Conservation (phyloP, 2,888 invertebrate genomes). For the Quadriops clusia region DNA sequence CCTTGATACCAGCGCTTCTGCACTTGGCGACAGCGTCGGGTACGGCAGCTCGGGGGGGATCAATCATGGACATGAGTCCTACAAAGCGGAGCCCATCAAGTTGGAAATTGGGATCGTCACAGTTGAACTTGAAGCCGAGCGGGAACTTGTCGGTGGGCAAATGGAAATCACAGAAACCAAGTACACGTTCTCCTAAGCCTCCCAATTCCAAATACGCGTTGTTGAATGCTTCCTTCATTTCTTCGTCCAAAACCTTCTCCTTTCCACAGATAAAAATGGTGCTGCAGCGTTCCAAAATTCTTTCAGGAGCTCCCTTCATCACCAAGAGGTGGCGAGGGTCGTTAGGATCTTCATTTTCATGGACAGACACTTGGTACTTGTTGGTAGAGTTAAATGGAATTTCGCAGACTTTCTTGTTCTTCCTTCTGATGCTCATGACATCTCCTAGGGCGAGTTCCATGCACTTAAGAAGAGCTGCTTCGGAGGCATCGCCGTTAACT, state of each 20-base stretch:
- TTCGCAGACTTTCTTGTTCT: conserved; percentile 82
- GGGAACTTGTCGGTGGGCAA: conserved; percentile 89
- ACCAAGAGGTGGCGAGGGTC: conserved; percentile 81
- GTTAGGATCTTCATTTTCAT: conserved; percentile 85
- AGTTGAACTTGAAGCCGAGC: conserved; percentile 82
- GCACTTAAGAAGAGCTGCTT: conserved; percentile 85
- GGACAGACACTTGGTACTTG: conserved; percentile 91
- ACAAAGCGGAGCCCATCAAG: conserved; percentile 83
- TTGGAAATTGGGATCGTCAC: conserved; percentile 85
- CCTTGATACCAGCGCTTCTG: conserved; percentile 93
- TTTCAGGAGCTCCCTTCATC: conserved; percentile 97
- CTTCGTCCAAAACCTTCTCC: conserved; percentile 80
- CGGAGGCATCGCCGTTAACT: conserved; percentile 90
- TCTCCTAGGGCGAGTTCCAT: conserved; percentile 87
- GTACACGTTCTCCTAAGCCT: conserved; percentile 83
- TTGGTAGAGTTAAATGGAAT: conserved; percentile 93
- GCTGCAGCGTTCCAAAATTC: conserved; percentile 67
- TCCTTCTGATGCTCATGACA: conserved; percentile 68
- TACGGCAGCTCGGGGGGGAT: conserved; percentile 93
- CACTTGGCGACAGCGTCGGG: conserved; percentile 98
- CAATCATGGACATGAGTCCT: conserved; percentile 97
- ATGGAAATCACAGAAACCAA: conserved; percentile 84
- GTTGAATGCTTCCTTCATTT: conserved; percentile 92
- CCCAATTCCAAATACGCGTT: conserved; percentile 85
- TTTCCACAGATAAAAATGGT: conserved; percentile 35